Base-by-base conservation (phyloP, 2,888 invertebrate genomes). In the Nomada hirtipes region DNA sequence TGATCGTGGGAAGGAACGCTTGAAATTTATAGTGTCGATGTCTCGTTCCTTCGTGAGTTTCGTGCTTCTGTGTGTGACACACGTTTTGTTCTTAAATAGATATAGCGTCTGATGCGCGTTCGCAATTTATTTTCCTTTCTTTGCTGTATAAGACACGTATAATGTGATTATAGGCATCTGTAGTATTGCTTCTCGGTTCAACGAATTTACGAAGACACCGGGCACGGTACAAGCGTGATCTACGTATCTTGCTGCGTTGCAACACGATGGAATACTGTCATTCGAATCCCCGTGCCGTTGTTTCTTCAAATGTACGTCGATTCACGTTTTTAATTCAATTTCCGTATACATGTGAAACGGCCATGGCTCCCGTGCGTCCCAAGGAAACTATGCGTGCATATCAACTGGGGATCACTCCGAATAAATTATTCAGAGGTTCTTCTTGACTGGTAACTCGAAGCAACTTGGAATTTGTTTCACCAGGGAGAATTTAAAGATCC, bases 181-280 rank as follows among this genome's bases (percentile, higher is more conserved):
- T 84, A 93, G 89, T 93, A 93, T 93, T 93, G 93, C 93, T 93
- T 93, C 89, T 92, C 91, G 90, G 91, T 93, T 91, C 76, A 83
- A 86, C 79, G 85, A 86, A 81, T 87, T 87, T 64, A 76, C 79
- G 76, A 84, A 82, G 81, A 83, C 68, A 82, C 76, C 77, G 86
- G 86, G 65, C 87, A 82, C 74, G 79, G 73, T 71, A 57, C 67
- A 64, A 61, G 63, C 44, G 44, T 20, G 76, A 44, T 65, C 70
- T 52, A 65, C 79, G 53, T 47, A 47, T 57, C 13, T 59, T 53
- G 57, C 47, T 23, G 74, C 42, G 23, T 63, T 15, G 29, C 15
- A 11, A 50, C 78, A 57, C 80, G 75, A 23, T n/a, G 42, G 42
- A 23, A n/a, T 55, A 44, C 70, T 55, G 82, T 67, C 70, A 26